Percentiles rank a stretch among this genome's conserved stretches.
phyloP scores from a whole-genome alignment of 1,140 invertebrate genomes.

The Bombus consobrinus region DNA sequence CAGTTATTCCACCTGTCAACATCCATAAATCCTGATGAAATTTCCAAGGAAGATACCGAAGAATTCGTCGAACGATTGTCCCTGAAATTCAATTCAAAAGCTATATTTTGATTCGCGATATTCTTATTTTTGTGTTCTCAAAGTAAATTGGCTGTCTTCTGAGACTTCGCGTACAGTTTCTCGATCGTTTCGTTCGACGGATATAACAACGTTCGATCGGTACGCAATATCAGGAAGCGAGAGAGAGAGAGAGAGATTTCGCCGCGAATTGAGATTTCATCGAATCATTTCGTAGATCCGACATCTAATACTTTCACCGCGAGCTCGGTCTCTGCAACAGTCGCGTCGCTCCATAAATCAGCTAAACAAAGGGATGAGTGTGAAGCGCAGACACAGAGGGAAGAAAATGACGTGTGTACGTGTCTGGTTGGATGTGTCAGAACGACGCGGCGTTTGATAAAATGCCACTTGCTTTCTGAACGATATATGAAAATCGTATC shows the following conservation, averaged over 20 bases:
- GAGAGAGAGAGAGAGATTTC: background rate
- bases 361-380: slow-evolving; percentile 29
- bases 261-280: slow-evolving; percentile 29
- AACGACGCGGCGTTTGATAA: background rate
- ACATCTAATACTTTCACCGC: slow-evolving; percentile 21
- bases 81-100: background rate
- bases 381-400: slow-evolving; percentile 6
- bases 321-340: background rate
- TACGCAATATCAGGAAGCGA: background rate
- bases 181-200: background rate
- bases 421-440: background rate
- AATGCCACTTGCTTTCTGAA: slow-evolving; percentile 24
- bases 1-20: background rate
- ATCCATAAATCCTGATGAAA: background rate
- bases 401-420: background rate
- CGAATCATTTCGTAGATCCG: slow-evolving; percentile 4
- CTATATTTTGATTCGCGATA: background rate
- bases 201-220: background rate
- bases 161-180: background rate
- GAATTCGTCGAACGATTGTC: background rate
- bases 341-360: slow-evolving; percentile 40
- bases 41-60: background rate
- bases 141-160: slow-evolving; percentile 3
- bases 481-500: slow-evolving; percentile 31
- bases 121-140: background rate